A percentile compares a stretch with the other conserved stretches of the same genome.
These are phyloP conservation scores for Enteromius radiatus DNA, from an alignment of 2,797 vertebrate species.

Conservation along the genomic window DNA sequence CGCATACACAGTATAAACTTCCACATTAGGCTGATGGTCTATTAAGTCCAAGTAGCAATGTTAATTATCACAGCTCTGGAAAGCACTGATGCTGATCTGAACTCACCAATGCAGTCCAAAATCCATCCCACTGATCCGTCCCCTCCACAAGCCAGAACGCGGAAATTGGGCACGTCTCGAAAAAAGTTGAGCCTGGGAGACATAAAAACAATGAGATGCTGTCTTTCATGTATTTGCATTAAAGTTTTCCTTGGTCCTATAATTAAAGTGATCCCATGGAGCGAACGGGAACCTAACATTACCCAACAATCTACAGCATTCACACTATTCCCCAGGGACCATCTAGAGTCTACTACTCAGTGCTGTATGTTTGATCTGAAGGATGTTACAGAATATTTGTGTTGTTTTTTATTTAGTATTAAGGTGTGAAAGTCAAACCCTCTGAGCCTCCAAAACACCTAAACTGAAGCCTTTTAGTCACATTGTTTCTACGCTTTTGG, in stretches of 20 bases:
- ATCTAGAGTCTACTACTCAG: not conserved
- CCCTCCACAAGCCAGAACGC: slow-evolving; percentile 91
- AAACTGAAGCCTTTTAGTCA: not conserved
- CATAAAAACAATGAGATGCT: slow-evolving; percentile 27
- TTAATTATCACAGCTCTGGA: slow-evolving; percentile 9
- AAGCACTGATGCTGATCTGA: not conserved
- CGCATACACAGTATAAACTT: not conserved
- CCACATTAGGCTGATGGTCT: not conserved
- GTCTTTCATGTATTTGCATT: not conserved
- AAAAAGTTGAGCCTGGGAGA: slow-evolving; percentile 89
- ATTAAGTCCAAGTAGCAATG: slow-evolving; percentile 13
- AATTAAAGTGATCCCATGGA: slow-evolving; percentile 11
- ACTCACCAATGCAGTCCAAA: slow-evolving; percentile 92
- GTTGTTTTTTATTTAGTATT: not conserved
- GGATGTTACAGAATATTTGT: not conserved
- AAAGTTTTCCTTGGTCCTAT: not conserved
- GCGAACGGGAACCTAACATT: not conserved
- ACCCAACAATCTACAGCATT: slow-evolving; percentile 9
- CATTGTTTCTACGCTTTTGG: not conserved
- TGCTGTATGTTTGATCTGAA: not conserved
- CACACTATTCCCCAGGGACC: not conserved
- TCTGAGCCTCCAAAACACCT: not conserved
- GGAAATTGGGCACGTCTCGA: slow-evolving; percentile 89
- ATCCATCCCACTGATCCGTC: slow-evolving; percentile 97
- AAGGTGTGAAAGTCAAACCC: not conserved